A percentile compares a stretch with the other conserved stretches of the same genome.
Evolutionary conservation across 2,797 vertebrate species (phyloP).

Genomic region (Tokudaia muenninki): DNA sequence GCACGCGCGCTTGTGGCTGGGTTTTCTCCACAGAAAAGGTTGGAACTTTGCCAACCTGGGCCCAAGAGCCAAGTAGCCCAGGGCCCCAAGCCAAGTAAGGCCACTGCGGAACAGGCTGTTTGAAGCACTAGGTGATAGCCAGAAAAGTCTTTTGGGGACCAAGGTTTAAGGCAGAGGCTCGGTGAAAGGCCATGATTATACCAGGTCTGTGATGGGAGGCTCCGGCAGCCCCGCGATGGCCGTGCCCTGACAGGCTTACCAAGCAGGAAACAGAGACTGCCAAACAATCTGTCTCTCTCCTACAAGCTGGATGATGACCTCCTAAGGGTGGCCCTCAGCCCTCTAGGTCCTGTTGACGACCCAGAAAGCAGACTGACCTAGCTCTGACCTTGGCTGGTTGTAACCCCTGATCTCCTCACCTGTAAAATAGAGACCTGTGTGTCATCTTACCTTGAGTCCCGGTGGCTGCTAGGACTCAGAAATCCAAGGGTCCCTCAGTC

Average conservation of each 20-base stretch:
- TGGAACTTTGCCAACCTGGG: not conserved
- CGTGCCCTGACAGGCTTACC: not conserved
- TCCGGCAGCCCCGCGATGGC: not conserved
- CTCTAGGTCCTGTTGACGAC: fast-evolving
- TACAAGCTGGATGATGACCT: not conserved
- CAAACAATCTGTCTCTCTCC: not conserved
- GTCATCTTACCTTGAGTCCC: not conserved
- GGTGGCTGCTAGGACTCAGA: fast-evolving
- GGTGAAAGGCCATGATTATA: not conserved
- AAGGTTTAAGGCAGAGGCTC: not conserved
- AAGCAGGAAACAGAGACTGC: not conserved
- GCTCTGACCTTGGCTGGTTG: not conserved
- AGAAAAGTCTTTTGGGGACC: not conserved
- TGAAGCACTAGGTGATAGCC: not conserved
- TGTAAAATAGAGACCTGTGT: fast-evolving
- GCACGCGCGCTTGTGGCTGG: fast-evolving
- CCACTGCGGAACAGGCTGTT: not conserved
- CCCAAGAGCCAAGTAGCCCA: no score
- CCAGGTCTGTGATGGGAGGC: not conserved
- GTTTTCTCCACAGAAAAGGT: not conserved
- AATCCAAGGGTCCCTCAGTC: not conserved
- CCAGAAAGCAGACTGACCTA: not conserved
- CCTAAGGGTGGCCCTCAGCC: not conserved
- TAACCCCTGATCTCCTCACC: not conserved
- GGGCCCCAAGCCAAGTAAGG: not conserved